Conservation (phyloP, 2,113 vertebrate genomes). For the Columba janthina region DNA sequence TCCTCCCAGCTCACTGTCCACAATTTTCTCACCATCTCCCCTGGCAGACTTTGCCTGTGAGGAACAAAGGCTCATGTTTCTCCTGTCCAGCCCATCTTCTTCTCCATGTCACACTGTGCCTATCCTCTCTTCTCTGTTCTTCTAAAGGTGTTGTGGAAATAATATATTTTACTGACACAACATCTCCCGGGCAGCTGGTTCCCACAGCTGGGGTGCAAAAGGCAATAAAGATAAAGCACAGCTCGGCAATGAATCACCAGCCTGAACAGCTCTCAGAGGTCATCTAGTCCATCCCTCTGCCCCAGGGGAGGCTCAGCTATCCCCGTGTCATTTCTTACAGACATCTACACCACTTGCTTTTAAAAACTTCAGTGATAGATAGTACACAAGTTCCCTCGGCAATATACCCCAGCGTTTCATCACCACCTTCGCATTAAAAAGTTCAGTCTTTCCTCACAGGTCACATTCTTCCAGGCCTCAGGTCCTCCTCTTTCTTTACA, state of each 20-base stretch:
- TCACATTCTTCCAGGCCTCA: background rate
- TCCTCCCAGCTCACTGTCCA: background rate
- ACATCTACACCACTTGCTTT: conserved; percentile 16
- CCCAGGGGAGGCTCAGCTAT: conserved; percentile 29
- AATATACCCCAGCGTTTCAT: background rate
- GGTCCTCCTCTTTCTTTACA: background rate
- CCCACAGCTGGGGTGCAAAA: conserved; percentile 8
- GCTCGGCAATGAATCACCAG: background rate
- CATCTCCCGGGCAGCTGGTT: conserved; percentile 21
- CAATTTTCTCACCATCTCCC: background rate
- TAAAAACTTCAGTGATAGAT: background rate
- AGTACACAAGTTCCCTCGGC: background rate
- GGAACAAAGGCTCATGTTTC: background rate
- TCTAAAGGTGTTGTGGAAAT: background rate
- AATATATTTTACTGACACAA: background rate
- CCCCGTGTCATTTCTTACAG: conserved; percentile 14
- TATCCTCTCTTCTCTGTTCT: background rate
- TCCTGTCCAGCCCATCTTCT: background rate
- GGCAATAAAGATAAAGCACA: conserved; percentile 48
- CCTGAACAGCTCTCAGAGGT: conserved; percentile 36
- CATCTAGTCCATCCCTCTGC: conserved; percentile 1
- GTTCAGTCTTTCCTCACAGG: background rate
- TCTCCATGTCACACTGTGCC: background rate
- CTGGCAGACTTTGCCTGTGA: background rate
- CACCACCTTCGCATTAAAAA: background rate